phyloP scores from a whole-genome alignment of 2,113 vertebrate genomes.

The Odocoileus virginianus region DNA sequence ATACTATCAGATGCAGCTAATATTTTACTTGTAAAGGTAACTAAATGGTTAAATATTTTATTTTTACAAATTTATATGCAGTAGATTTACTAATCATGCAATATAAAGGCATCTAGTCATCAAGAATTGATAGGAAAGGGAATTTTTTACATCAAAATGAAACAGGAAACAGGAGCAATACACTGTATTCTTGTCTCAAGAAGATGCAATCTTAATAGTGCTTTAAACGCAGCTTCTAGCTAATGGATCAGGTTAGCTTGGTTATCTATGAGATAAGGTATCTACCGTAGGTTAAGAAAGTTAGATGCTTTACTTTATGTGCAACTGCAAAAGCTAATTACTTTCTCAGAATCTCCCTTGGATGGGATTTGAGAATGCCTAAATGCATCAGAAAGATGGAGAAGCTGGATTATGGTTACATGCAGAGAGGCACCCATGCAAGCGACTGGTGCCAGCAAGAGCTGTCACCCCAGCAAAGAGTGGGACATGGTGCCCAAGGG shows the following conservation, averaged over 20 bases:
- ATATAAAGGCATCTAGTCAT: conserved; percentile 50
- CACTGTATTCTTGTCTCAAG: conserved; percentile 52
- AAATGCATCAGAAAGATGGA: conserved; percentile 60
- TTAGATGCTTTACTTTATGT: conserved; percentile 24
- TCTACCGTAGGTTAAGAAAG: conserved; percentile 68
- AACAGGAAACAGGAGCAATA: conserved; percentile 31
- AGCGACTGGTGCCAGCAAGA: conserved; percentile 85
- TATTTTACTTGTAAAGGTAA: conserved; percentile 51
- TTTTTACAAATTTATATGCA: conserved; percentile 62
- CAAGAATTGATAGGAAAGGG: conserved; percentile 42
- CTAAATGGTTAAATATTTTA: conserved; percentile 26
- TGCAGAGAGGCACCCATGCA: conserved; percentile 98
- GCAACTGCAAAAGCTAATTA: conserved; percentile 54
- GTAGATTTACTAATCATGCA: conserved; percentile 56
- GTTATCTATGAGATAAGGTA: conserved; percentile 60
- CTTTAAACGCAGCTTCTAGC: conserved; percentile 50
- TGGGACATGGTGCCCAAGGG: conserved; percentile 91
- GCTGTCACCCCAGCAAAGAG: conserved; percentile 94
- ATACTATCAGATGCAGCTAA: conserved; percentile 19
- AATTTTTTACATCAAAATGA: conserved; percentile 62
- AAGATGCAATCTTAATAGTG: conserved; percentile 33
- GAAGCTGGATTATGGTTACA: conserved; percentile 89
- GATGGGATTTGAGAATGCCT: conserved; percentile 69
- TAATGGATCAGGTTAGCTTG: conserved; percentile 48
- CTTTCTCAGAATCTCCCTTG: conserved; percentile 68